Evolutionary conservation across 2,113 vertebrate genomes (phyloP).

Genomic region (Sardina pilchardus): DNA sequence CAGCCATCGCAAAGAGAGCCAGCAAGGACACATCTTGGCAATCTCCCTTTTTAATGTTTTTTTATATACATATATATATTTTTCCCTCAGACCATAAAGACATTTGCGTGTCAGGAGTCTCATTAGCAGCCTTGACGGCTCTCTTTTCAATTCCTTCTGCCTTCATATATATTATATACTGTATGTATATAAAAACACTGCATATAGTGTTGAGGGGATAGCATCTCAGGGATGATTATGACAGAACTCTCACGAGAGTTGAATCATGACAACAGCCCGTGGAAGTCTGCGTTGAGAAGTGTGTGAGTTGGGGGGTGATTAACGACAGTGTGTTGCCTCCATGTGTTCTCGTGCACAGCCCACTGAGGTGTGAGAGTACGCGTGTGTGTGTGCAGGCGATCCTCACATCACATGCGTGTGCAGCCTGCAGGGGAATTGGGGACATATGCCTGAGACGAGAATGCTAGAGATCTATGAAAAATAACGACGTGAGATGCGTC

Average conservation of each 20-base stretch:
- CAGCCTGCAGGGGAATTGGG: neutral
- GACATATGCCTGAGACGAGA: neutral
- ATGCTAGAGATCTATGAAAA: neutral
- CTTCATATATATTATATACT: no score
- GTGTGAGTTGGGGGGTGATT: neutral
- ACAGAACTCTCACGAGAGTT: neutral
- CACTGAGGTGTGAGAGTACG: neutral
- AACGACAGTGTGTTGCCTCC: neutral
- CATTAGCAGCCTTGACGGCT: neutral
- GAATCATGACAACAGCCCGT: neutral
- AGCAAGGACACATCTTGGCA: conserved; percentile 40
- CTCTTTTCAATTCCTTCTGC: neutral
- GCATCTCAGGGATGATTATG: neutral
- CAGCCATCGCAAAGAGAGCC: conserved; percentile 43
- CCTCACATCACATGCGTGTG: no score
- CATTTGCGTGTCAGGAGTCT: neutral
- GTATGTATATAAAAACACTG: no score
- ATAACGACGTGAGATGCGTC: neutral
- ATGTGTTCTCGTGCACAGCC: neutral
- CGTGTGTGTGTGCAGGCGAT: neutral
- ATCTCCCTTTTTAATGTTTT: neutral
- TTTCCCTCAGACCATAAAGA: neutral
- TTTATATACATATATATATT: no score
- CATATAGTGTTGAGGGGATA: neutral
- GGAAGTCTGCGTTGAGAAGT: neutral